Base-by-base conservation (phyloP, 2,888 invertebrate genomes). In the Unio delphinus region DNA sequence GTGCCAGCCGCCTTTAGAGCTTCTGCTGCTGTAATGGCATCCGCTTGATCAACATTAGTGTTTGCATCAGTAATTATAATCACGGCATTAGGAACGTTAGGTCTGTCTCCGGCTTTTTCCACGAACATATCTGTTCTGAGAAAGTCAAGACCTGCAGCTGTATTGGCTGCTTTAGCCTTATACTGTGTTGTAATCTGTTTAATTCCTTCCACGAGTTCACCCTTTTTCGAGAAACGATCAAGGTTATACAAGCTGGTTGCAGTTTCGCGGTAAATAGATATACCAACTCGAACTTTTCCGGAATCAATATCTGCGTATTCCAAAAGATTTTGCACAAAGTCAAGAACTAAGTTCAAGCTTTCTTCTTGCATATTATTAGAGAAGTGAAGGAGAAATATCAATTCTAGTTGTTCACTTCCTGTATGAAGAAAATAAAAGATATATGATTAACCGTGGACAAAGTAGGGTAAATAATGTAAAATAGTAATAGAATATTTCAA, bases 1-100 rank as follows among this genome's bases (percentile, higher is more conserved):
- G 74, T 58, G 23, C 67, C 68, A 0, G 73, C 69, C 71, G 66
- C 75, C 70, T 79, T 76, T 3, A 79, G 64, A 20, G 70, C 57
- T 58, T 78, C 73, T 30, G 77, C 76, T 11, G 74, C 73, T 54
- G 63, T 26, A 20, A 78, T 74, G 6, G 78, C 74, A 28, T 63
- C 64, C 15, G 61, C 69, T 0, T 74, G 69, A 30, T 79, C 75
- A 0, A 75, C 63, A 57, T 81, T 76, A 6, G 82, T 79, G 63
- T 80, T 81, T 0, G 79, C 65, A 64, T 85, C 84, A 0, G 85
- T 86, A 8, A 86, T 76, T 18, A 86, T 64, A n/a, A 86, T 69
- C 34, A 84, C 69, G 7, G 78, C 79, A 64, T 85, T 83, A 0
- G 83, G 83, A 34, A 75, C 83, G 23, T 79, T 77, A 1, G 72